Evolutionary conservation across 2,888 invertebrate genomes (phyloP).

Genomic region (Yponomeuta evonymella): DNA sequence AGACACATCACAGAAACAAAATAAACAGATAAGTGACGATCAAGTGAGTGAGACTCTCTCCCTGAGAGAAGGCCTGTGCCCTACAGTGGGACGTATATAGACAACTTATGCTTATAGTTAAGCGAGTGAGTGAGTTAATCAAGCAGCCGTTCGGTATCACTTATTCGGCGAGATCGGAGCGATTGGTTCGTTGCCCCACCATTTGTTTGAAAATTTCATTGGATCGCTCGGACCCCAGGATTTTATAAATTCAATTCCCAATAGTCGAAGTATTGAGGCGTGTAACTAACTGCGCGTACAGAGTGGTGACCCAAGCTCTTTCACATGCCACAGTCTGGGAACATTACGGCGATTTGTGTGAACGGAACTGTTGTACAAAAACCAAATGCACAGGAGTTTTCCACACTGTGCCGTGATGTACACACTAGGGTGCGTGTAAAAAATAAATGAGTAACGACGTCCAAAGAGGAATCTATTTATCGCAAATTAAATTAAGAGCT

Average conservation of each 20-base stretch:
- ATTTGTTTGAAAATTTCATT: conserved; percentile 47
- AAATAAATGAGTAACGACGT: neutral
- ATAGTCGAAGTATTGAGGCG: conserved; percentile 17
- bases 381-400: neutral
- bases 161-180: neutral
- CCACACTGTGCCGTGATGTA: neutral
- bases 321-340: neutral
- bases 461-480: conserved; percentile 2
- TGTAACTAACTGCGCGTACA: conserved; percentile 17
- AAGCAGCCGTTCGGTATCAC: neutral
- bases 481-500: neutral
- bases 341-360: neutral
- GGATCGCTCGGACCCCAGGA: conserved; percentile 21
- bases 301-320: conserved; percentile 1
- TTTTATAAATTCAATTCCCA: conserved; percentile 24
- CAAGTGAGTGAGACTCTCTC: too few species aligned
- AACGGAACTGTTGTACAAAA: neutral
- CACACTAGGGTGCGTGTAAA: neutral
- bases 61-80: too few species aligned
- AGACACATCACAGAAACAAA: too few species aligned
- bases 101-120: too few species aligned
- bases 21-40: too few species aligned
- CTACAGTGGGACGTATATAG: too few species aligned
- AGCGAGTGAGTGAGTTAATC: too few species aligned
- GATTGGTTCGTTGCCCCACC: conserved; percentile 43